These are phyloP conservation scores for Matsumurasca onukii DNA, from an alignment of 1,140 invertebrate species.

Conservation along the genomic window DNA sequence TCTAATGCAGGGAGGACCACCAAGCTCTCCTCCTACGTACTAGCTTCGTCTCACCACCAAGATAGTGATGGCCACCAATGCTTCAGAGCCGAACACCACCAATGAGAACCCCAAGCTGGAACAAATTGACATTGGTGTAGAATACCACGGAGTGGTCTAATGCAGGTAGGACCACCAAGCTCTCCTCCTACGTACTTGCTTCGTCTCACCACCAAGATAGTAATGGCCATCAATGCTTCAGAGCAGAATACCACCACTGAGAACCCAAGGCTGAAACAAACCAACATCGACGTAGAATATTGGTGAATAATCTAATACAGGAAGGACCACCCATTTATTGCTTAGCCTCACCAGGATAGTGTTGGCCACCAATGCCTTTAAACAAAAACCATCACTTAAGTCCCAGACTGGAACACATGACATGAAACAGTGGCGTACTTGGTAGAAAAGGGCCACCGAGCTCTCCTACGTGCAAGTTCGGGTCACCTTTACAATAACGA, in stretches of 20 bases:
- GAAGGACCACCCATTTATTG: conserved; percentile 84
- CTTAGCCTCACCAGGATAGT: conserved; percentile 75
- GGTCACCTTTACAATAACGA: conserved; percentile 77
- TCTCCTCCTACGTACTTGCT: conserved; percentile 82
- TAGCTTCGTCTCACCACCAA: conserved; percentile 77
- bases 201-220: conserved; percentile 78
- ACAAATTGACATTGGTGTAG: conserved; percentile 31
- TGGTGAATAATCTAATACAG: conserved; percentile 74
- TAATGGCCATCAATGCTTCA: conserved; percentile 75
- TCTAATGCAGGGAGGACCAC: conserved; percentile 66
- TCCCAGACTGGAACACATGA: conserved; percentile 65
- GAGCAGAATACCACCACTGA: conserved; percentile 87
- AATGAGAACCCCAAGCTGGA: conserved; percentile 86
- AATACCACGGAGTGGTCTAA: background rate
- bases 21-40: conserved; percentile 87
- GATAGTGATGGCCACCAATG: conserved; percentile 71
- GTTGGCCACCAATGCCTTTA: conserved; percentile 76
- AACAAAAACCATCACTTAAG: conserved; percentile 92
- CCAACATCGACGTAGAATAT: conserved; percentile 49
- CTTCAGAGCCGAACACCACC: conserved; percentile 83
- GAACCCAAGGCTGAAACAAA: conserved; percentile 74
- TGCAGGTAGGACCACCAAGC: conserved; percentile 77
- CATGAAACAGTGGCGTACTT: background rate
- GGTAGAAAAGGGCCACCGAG: conserved; percentile 74
- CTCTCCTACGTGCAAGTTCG: conserved; percentile 82